These are phyloP conservation scores for Crepidodera aurea DNA, from an alignment of 2,888 invertebrate species.

Conservation along the genomic window DNA sequence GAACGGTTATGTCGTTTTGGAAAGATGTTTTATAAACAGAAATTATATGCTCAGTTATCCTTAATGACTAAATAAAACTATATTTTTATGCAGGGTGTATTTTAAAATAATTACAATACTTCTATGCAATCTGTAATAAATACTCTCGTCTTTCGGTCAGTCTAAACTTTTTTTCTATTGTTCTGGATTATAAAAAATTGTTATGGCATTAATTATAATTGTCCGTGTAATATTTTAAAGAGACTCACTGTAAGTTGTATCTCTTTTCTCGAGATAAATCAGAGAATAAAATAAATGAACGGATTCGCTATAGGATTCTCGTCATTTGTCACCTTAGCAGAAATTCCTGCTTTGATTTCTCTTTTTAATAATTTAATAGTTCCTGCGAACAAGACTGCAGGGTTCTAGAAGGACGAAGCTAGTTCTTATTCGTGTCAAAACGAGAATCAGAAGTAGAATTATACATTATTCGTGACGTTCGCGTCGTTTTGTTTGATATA, in stretches of 20 bases:
- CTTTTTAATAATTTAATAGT: constrained; percentile 24
- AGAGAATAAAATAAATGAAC: constrained; percentile 9
- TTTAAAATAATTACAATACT: too few species aligned
- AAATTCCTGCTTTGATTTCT: constrained; percentile 25
- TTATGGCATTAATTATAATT: too few species aligned
- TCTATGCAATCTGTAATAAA: too few species aligned
- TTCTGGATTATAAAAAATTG: too few species aligned
- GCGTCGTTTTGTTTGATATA: neutral
- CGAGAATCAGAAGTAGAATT: neutral
- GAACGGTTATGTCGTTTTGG: too few species aligned
- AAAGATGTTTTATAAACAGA: too few species aligned
- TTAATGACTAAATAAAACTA: too few species aligned
- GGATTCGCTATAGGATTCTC: constrained; percentile 7
- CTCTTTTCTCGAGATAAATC: constrained; percentile 5
- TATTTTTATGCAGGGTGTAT: too few species aligned
- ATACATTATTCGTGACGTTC: neutral
- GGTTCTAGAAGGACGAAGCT: constrained; percentile 1
- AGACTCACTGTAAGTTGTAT: neutral
- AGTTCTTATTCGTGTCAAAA: constrained; percentile 7
- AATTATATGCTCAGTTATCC: too few species aligned
- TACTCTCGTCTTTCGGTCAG: too few species aligned
- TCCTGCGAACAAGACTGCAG: neutral
- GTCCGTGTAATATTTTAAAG: neutral
- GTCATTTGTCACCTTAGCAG: constrained; percentile 30
- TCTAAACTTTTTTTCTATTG: too few species aligned